Evolutionary conservation across 1,140 invertebrate species (phyloP), one percentile per base, ranked within the genome.

Genomic region (Drosophila punjabiensis): DNA sequence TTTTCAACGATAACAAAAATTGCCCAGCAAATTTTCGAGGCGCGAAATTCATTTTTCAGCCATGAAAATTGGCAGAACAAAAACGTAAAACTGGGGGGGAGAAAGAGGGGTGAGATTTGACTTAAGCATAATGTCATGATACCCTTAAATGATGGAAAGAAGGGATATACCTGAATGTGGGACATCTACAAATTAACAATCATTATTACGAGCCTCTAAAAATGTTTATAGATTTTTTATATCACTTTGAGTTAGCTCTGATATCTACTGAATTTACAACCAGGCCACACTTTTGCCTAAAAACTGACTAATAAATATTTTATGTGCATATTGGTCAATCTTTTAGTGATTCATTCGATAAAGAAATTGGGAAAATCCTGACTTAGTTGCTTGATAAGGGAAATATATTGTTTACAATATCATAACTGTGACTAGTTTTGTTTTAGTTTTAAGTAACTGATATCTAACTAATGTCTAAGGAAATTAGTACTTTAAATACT

Each of bases 41-140:
- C 81, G 78, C 62, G 79, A 87, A 83, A 89, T 81, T 64, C 65
- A 88, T 89, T 88, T 88, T 84, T 24, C 37, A 65, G 52, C 30
- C 81, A 84, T 89, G 85, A 81, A 88, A 89, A 73, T 71, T 79
- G 56, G 20, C 80, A 41, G 39, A 52, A 52, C 32, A 76, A 67
- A 60, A 45, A 47, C 61, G 55, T 53, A 67, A 35, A 61, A 41
- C 56, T n/a, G 20, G 24, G 55, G 18, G 28, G 18, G 33, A 33
- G 11, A 55, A 33, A 47, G 59, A 52, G 52, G n/a, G 50, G 41
- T 39, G 47, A 11, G n/a, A 43, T 68, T 33, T 32, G 20, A 14
- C 18, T 32, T 4, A 14, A 30, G 9, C 63, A 71, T 59, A 59
- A 70, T 59, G 56, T 41, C 45, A 41, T 13, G 45, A 43, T 74